Evolutionary conservation across 2,888 invertebrate species (phyloP), one percentile per base, ranked within the genome.

Genomic region (Andrena bucephala): DNA sequence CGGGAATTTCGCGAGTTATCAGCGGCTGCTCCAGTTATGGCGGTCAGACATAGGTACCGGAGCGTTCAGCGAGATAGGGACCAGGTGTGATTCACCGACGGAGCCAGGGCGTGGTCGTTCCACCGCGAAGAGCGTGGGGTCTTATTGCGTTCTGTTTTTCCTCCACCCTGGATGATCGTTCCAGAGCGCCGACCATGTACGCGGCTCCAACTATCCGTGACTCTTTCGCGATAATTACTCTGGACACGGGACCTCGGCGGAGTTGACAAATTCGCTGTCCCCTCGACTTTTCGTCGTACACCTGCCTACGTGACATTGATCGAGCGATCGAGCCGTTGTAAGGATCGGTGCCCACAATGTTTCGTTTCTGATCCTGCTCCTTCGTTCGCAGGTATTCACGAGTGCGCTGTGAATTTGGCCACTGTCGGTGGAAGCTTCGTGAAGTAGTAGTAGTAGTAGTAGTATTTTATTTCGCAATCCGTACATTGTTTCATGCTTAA

Each of bases 11-110:
- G 62, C 66, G 77, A 72, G 72, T 84, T 88, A 87, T 87, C 87
- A 77, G 60, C 59, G 42, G 66, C 27, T 89, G 86, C 78, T 89
- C 87, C 89, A 84, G 83, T 89, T 89, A 88, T 81, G 88, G 87
- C 68, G 83, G 67, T 65, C 82, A 54, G 69, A 68, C 78, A 63
- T 54, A 63, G 70, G 73, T 65, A 62, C 52, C 74, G 20, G 72
- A 65, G 54, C 60, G 78, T 67, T 31, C 60, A 72, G 33, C 71
- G 57, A 74, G 86, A 83, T 85, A 85, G 81, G 85, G 78, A 84
- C 87, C 87, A 83, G 88, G 86, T 85, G 87, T 90, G 89, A 90
- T 88, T 90, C 89, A 90, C 88, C 84, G 42, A 74, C 74, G 77
- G 52, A 65, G 75, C 16, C 78, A 79, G 87, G 87, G 87, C 86